phyloP scores from a whole-genome alignment of 2,113 vertebrate species.

The Stigmatopora nigra region DNA sequence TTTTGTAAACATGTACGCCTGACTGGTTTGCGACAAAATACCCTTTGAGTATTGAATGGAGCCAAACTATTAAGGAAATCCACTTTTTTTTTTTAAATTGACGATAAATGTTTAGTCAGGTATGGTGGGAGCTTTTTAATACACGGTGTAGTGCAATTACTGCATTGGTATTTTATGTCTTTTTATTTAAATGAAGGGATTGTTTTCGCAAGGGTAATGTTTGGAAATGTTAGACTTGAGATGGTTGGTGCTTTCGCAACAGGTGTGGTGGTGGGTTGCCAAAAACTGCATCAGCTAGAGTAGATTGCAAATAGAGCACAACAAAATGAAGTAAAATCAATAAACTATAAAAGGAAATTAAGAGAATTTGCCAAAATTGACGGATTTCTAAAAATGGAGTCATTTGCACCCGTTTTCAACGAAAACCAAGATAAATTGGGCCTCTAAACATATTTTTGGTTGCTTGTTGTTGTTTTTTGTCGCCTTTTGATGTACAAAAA shows the following conservation, averaged over 20 bases:
- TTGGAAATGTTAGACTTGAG: neutral
- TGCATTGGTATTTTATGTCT: neutral
- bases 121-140: neutral
- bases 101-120: constrained; percentile 5
- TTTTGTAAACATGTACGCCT: constrained; percentile 12
- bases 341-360: too few relatives aligned
- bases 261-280: neutral
- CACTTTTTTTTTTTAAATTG: constrained; percentile 18
- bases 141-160: neutral
- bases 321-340: neutral
- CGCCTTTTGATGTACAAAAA: too few relatives aligned
- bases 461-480: too few relatives aligned
- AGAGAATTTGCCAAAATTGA: too few relatives aligned
- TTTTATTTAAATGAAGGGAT: neutral
- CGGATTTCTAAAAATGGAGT: too few relatives aligned
- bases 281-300: neutral
- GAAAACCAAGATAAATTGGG: too few relatives aligned
- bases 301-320: neutral
- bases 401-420: too few relatives aligned
- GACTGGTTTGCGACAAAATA: constrained; percentile 7
- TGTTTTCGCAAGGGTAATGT: neutral
- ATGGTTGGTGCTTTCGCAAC: neutral
- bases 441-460: too few relatives aligned
- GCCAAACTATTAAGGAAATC: neutral
- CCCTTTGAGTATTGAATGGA: neutral